Base-by-base conservation (phyloP, 2,797 vertebrate species). In the Phrynocephalus forsythii region DNA sequence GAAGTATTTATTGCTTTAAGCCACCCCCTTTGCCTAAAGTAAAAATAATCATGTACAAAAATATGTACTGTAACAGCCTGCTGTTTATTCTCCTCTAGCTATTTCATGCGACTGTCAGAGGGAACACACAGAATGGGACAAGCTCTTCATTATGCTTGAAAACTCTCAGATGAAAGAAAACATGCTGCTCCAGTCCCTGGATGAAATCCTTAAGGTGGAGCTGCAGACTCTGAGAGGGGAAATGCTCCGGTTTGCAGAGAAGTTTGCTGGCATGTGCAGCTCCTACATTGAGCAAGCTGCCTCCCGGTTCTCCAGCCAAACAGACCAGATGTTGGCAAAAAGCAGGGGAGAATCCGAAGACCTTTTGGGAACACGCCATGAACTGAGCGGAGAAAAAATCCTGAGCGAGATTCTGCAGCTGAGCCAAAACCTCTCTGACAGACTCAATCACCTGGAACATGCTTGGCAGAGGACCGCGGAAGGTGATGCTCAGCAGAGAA, bases 161-260 rank as follows among this genome's bases (percentile, higher is more conserved):
- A 98, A 99, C 97, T 99, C 98, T 0, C 98, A 99, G 95, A 99
- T 99, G 99, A 97, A 98, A 89, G 98, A 99, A 96, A 98, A 97
- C 96, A 98, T 98, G 97, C 95, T 99, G 95, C 97, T 99, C 92
- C 98, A 99, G 93, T 96, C 97, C 1, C 87, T 97, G 0, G 97
- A 98, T 0, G 97, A 98, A 86, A 93, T 98, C 9, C 95, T 98
- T 84, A 97, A 97, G 85, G 95, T 96, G 86, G 98, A 99, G 93
- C 95, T 99, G 95, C 97, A 96, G 88, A 94, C 94, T 0, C 92
- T 99, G 90, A 97, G 95, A 1, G 95, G 90, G 0, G 98, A 99
- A 94, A 95, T 99, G 92, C 94, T 97, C 91, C 97, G 97, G 96
- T 96, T 98, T 68, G 89, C 96, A 4, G 93, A 95, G 15, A 94